phyloP scores from a whole-genome alignment of 2,888 invertebrate species.

The Thumatha senex region DNA sequence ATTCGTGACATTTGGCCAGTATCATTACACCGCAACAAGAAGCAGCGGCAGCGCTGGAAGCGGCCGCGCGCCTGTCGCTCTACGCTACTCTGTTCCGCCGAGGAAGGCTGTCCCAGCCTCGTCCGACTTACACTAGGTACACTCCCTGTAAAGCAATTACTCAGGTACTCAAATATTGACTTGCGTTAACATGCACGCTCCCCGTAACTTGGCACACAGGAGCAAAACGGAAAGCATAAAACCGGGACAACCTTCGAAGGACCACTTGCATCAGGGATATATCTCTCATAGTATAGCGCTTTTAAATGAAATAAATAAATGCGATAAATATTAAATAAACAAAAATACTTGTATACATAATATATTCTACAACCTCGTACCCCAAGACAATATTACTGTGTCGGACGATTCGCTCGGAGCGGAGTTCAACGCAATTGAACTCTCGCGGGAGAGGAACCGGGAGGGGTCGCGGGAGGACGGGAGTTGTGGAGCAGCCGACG shows the following conservation, averaged over 20 bases:
- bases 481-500: slow-evolving; percentile 61
- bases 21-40: slow-evolving; percentile 73
- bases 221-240: slow-evolving; percentile 82
- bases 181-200: slow-evolving; percentile 74
- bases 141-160: slow-evolving; percentile 71
- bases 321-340: slow-evolving; percentile 78
- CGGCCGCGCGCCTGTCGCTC: slow-evolving; percentile 28
- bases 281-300: slow-evolving; percentile 62
- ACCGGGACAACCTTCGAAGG: slow-evolving; percentile 85
- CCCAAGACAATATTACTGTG: slow-evolving; percentile 78
- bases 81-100: slow-evolving; percentile 52
- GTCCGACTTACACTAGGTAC: slow-evolving; percentile 53
- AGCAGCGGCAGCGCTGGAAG: slow-evolving; percentile 56
- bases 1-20: slow-evolving; percentile 79
- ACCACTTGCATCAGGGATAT: slow-evolving; percentile 73
- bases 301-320: slow-evolving; percentile 77
- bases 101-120: slow-evolving; percentile 81
- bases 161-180: slow-evolving; percentile 58
- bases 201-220: slow-evolving; percentile 59
- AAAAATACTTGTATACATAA: slow-evolving; percentile 69
- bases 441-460: slow-evolving; percentile 46
- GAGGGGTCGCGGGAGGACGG: slow-evolving; percentile 39
- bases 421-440: slow-evolving; percentile 77
- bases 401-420: slow-evolving; percentile 55
- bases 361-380: slow-evolving; percentile 75